Base-by-base conservation (phyloP, 2,797 vertebrate genomes). In the Toxotes lorentzi region DNA sequence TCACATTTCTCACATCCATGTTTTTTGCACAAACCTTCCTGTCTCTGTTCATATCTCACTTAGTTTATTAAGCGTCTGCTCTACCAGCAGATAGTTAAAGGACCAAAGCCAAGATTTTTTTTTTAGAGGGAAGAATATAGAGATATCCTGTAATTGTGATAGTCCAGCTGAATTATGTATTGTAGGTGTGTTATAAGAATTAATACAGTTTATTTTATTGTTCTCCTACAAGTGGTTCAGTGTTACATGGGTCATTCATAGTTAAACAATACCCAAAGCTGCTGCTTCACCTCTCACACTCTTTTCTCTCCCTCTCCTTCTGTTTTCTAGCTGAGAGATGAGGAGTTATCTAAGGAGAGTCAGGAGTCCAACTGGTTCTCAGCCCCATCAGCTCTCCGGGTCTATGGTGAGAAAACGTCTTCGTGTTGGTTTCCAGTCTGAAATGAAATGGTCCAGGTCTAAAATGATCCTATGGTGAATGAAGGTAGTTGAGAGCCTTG, bases 281-380 rank as follows among this genome's bases (percentile, higher is more conserved):
- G n/a, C 32, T 50, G 27, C 4, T 10, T 53, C 7, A 13, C 1
- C 65, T 63, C 74, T 54, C 71, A 78, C 70, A 81, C 76, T 83
- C 83, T 89, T 45, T 77, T 50, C 27, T 79, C 38, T 24, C 16
- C 23, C n/a, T 5, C 41, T 17, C 54, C 23, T 73, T 63, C 70
- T 54, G 63, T 90, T 70, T 79, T 84, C 79, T 89, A 99, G 98
- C 93, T 99, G 87, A 96, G 98, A 91, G 98, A 99, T 86, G 98
- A 99, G 92, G 98, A 99, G 87, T 92, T 99, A 85, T 99, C 98
- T 53, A 99, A 99, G 89, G 98, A 99, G 93, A 99, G 97, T 94
- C 98, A 99, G 93, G 98, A 99, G 93, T 97, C 97, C 70, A 99
- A 99, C 70, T 99, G 98, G 98, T 99, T 99, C 94, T 99, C 98